phyloP scores from a whole-genome alignment of 2,888 invertebrate genomes.

The Gymnocheta viridis region DNA sequence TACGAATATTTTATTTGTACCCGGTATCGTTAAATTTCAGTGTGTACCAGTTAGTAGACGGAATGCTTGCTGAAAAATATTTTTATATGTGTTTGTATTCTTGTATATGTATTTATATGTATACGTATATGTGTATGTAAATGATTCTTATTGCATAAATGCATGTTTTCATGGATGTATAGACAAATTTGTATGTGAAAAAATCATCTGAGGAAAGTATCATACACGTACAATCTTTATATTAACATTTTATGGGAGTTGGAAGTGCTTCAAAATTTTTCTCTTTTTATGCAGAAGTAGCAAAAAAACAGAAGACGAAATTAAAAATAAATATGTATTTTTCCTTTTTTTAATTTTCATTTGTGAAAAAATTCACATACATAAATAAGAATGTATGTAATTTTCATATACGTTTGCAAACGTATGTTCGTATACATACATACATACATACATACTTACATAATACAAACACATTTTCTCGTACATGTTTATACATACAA shows the following conservation, averaged over 20 bases:
- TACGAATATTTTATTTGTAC: background rate
- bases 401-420: constrained; percentile 15
- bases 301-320: constrained; percentile 49
- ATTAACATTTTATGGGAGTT: constrained; percentile 59
- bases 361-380: constrained; percentile 16
- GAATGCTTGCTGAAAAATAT: constrained; percentile 15
- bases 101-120: background rate
- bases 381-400: background rate
- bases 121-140: background rate
- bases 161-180: constrained; percentile 24
- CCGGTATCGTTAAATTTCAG: background rate
- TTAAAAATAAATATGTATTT: constrained; percentile 64
- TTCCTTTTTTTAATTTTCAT: constrained; percentile 24
- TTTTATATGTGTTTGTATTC: background rate
- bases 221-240: constrained; percentile 44
- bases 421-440: background rate
- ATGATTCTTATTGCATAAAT: constrained; percentile 26
- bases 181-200: constrained; percentile 20
- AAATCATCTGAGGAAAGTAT: constrained; percentile 45
- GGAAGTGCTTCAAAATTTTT: constrained; percentile 56
- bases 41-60: background rate
- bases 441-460: background rate
- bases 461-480: background rate
- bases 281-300: constrained; percentile 17
- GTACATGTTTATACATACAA: background rate